Evolutionary conservation across 2,113 vertebrate species (phyloP).

Genomic region (Salminus brasiliensis): DNA sequence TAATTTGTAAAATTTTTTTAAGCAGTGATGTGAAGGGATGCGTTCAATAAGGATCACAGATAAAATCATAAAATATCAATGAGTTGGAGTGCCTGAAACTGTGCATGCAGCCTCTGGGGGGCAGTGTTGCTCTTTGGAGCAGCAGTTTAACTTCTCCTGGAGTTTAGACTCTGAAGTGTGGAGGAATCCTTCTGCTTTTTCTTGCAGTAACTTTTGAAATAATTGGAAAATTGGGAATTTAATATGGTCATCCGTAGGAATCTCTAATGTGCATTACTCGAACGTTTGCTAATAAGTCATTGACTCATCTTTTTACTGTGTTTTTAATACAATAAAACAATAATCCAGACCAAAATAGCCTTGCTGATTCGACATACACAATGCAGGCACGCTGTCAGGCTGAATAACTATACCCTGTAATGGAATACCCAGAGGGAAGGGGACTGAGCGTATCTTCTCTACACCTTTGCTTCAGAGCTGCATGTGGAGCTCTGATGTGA

Average conservation of each 20-base stretch:
- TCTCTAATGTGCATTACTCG: too few species aligned
- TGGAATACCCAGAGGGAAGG: background rate
- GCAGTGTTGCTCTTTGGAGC: constrained; percentile 40
- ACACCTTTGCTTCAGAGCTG: background rate
- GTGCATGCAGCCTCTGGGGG: constrained; percentile 31
- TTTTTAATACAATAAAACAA: background rate
- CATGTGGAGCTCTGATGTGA: background rate
- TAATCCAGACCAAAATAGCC: background rate
- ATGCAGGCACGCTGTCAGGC: background rate
- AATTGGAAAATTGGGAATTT: background rate
- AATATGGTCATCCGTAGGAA: too few species aligned
- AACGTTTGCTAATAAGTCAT: background rate
- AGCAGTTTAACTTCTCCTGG: background rate
- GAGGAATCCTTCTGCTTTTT: background rate
- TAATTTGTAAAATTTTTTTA: too few species aligned
- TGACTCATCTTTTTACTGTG: background rate
- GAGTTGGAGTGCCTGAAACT: background rate
- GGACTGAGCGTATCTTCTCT: background rate
- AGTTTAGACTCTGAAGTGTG: background rate
- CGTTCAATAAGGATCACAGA: too few species aligned
- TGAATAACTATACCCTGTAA: background rate
- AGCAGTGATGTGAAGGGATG: too few species aligned
- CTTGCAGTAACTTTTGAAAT: background rate
- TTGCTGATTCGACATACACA: background rate
- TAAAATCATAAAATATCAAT: too few species aligned